Evolutionary conservation across 2,888 invertebrate species (phyloP), one percentile per base, ranked within the genome.

Genomic region (Papilio elwesi): DNA sequence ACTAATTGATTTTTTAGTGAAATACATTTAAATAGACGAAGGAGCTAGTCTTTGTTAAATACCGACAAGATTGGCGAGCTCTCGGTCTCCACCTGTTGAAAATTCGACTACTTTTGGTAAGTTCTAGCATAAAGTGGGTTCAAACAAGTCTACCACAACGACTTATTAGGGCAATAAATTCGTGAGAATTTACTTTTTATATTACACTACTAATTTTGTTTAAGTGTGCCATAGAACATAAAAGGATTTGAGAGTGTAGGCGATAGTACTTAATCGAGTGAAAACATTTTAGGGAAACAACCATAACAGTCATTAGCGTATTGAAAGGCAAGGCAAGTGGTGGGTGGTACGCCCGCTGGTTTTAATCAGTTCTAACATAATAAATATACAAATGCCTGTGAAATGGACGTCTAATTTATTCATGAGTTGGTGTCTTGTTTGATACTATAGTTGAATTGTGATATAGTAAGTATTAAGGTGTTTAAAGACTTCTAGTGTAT

Each of bases 341-440:
- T 57, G 48, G 57, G 63, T 53, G 26, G 62, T 70, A 26, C 51
- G 48, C 70, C 55, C 53, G 53, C 64, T 70, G 64, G 55, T 55
- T 71, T 66, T 65, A 51, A 71, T 66, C 49, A 26, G 55, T 57
- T 38, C 51, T 16, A 16, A 51, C 26, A 71, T 51, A 57, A 51
- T 38, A 66, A 66, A 66, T 43, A 53, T 47, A 52, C 59, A 59
- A 57, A 36, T 68, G 36, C 6, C 12, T 10, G 36, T 59, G 36
- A 57, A 68, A 71, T 49, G 59, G 38, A 38, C 43, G 51, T 15
- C 12, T 15, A 71, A 71, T 70, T 49, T 57, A 71, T 71, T 71
- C 66, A 70, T 64, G 47, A 48, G 68, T 38, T 68, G 13, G 26
- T 51, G 59, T 59, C 51, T 68, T 51, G 65, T 65, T 65, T 36